Percentiles rank a stretch among this genome's conserved stretches.
phyloP scores from a whole-genome alignment of 2,888 invertebrate genomes.

The Hesperia comma region DNA sequence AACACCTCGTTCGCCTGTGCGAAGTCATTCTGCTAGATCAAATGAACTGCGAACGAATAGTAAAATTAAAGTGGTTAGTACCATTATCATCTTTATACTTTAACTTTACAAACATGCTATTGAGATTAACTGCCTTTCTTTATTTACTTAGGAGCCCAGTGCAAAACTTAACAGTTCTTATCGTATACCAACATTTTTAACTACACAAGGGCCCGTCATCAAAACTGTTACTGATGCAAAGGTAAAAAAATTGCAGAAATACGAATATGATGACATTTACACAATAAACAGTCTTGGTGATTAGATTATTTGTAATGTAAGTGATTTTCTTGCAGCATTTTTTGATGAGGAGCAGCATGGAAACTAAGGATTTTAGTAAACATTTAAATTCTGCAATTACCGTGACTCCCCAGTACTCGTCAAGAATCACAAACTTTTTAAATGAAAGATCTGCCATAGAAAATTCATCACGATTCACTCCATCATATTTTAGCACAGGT shows the following conservation, averaged over 20 bases:
- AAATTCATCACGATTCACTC: constrained; percentile 45
- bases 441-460: constrained; percentile 40
- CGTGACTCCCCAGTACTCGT: constrained; percentile 56
- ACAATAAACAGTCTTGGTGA: too few species aligned
- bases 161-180: constrained; percentile 44
- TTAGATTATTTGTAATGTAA: too few species aligned
- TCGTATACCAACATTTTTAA: constrained; percentile 60
- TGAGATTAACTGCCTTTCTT: constrained; percentile 8
- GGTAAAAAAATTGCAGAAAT: constrained; percentile 53
- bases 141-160: constrained; percentile 48
- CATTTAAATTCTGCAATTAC: constrained; percentile 55
- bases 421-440: constrained; percentile 41
- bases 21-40: constrained; percentile 45
- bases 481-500: constrained; percentile 53
- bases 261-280: too few species aligned
- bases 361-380: constrained; percentile 53
- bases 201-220: constrained; percentile 61
- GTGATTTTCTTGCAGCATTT: constrained; percentile 45
- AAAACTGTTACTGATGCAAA: constrained; percentile 68
- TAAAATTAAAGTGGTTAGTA: constrained; percentile 1
- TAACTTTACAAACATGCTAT: background rate
- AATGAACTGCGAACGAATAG: constrained; percentile 37
- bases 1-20: constrained; percentile 42
- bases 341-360: constrained; percentile 58
- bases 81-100: background rate